Conservation (phyloP, 2,113 vertebrate genomes). For the Cavia aperea region DNA sequence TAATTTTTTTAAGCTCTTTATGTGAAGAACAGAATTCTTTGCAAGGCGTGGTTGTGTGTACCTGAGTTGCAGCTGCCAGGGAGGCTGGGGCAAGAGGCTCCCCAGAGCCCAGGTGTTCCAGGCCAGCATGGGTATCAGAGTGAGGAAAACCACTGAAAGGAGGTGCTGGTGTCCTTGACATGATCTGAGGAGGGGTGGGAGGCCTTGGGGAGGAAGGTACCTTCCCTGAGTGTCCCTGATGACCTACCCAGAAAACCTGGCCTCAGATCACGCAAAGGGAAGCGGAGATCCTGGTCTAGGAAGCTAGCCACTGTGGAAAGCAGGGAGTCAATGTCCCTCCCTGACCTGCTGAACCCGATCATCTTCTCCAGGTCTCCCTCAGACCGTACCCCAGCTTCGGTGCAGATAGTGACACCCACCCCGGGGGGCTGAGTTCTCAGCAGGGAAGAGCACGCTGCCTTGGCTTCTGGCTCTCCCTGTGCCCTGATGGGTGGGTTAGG, state of each 20-base stretch:
- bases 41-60: too few relatives aligned
- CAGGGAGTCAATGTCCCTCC: not conserved
- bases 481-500: not conserved
- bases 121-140: too few relatives aligned
- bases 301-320: too few relatives aligned
- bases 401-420: not conserved
- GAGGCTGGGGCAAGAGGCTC: too few relatives aligned
- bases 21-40: too few relatives aligned
- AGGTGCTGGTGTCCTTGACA: too few relatives aligned
- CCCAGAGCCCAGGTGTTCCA: too few relatives aligned
- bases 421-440: not conserved
- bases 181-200: not conserved
- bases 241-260: not conserved
- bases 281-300: not conserved
- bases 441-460: not conserved
- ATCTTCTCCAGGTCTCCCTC: not conserved
- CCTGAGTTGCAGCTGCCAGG: too few relatives aligned
- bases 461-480: not conserved
- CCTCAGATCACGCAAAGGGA: not conserved
- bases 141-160: too few relatives aligned
- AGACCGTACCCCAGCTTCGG: not conserved
- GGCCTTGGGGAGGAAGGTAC: too few relatives aligned
- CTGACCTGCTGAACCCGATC: not conserved
- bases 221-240: not conserved
- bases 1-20: too few relatives aligned